Evolutionary conservation across 2,113 vertebrate genomes (phyloP).

Genomic region (Parus major): DNA sequence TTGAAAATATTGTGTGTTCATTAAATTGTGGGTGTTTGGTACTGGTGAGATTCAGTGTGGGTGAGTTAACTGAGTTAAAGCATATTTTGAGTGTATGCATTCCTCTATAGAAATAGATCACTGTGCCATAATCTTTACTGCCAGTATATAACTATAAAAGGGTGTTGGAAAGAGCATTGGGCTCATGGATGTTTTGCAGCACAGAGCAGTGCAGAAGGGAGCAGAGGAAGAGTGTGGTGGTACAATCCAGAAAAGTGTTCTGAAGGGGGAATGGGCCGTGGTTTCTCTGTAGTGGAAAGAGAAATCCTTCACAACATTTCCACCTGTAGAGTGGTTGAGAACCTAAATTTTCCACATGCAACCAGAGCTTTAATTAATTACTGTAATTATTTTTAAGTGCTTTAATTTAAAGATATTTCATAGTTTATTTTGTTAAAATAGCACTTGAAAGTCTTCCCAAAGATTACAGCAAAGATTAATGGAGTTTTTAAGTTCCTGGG

Average conservation of each 20-base stretch:
- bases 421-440: not conserved
- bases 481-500: not conserved
- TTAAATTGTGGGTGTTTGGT: not conserved
- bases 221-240: not conserved
- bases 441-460: not conserved
- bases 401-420: not conserved
- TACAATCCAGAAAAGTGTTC: not conserved
- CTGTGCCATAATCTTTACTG: not conserved
- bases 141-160: not conserved
- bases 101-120: not conserved
- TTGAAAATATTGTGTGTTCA: not conserved
- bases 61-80: not conserved
- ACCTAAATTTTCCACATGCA: not conserved
- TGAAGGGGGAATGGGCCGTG: not conserved
- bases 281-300: not conserved
- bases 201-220: not conserved
- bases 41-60: not conserved
- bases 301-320: not conserved
- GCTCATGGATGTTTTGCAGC: not conserved
- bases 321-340: not conserved
- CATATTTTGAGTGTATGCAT: not conserved
- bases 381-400: not conserved
- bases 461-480: not conserved
- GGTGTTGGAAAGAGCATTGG: not conserved
- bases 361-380: not conserved